Conservation (phyloP, 2,888 invertebrate species). For the Plemyria rubiginata region DNA sequence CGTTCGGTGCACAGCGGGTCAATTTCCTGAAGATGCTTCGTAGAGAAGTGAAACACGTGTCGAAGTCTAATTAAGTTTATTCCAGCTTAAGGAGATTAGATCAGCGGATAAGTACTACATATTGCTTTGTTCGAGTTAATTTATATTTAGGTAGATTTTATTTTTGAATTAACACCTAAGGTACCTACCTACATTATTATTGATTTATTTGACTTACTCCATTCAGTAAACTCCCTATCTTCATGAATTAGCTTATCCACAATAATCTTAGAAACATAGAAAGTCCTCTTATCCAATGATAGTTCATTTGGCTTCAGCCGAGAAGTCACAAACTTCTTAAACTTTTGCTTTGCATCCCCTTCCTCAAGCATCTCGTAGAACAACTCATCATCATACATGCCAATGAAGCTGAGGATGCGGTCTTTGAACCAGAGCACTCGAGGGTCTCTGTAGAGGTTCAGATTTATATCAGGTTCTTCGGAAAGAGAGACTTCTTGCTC, state of each 20-base stretch:
- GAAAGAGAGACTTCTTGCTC: background rate
- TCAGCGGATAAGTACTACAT: no score
- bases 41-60: no score
- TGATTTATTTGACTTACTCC: conserved; percentile 84
- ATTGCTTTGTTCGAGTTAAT: no score
- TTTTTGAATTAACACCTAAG: no score
- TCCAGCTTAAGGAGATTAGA: no score
- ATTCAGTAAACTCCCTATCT: conserved; percentile 91
- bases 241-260: conserved; percentile 87
- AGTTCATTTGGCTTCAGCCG: conserved; percentile 63
- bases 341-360: conserved; percentile 77
- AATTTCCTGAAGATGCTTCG: no score
- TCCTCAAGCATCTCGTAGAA: conserved; percentile 86
- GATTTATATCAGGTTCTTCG: conserved; percentile 38
- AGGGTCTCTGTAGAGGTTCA: conserved; percentile 74
- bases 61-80: no score
- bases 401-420: conserved; percentile 84
- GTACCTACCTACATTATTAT: no score
- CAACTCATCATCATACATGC: conserved; percentile 79
- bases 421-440: conserved; percentile 89
- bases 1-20: no score
- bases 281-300: conserved; percentile 82
- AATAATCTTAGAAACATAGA: conserved; percentile 89
- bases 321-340: conserved; percentile 56
- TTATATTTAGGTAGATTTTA: no score